Base-by-base conservation (phyloP, 64 coral and sea anemone genomes). In the Montipora cactus region DNA sequence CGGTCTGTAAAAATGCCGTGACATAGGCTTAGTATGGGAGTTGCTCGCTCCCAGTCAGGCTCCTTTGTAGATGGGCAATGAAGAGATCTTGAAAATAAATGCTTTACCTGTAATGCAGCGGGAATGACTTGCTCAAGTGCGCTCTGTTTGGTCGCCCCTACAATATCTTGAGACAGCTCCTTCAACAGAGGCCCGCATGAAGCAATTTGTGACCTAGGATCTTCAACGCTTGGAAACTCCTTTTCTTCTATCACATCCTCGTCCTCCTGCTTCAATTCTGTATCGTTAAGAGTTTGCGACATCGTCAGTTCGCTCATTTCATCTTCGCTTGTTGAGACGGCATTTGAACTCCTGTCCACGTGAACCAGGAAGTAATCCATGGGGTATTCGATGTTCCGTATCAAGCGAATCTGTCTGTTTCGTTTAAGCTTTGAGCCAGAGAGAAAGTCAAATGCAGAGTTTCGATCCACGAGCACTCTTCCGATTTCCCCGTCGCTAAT, bases 391-490 rank as follows among this genome's bases (percentile, higher is more conserved):
- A 86, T 86, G 45, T 86, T 70, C 19, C 66, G 62, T 47, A 86
- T 86, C 19, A 86, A 20, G 67, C 82, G 82, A 44, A 86, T 86
- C 22, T 86, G 82, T 15, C 82, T 71, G 64, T 71, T 86, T 50
- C 46, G 44, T 86, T 86, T 70, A 16, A 86, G 66, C 16, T 64
- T 66, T 14, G 82, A 86, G 37, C 71, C 68, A 86, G 67, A 62
- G 5, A 86, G 46, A 46, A 86, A 86, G 66, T 86, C 44, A 86
- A 86, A 86, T 16, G 82, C 82, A 7, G 82, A 49, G 16, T 86
- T 86, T 20, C 66, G 82, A 25, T 86, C 82, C 82, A 86, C 82
- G 8, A 86, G 62, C 19, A 86, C 82, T 72, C 82, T 21, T 70
- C 82, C 82, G 45, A 86, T 71, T 5, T 14, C 46, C 16, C 82